Evolutionary conservation across 1,140 invertebrate genomes (phyloP).

Genomic region (Paralvinella palmiformis): DNA sequence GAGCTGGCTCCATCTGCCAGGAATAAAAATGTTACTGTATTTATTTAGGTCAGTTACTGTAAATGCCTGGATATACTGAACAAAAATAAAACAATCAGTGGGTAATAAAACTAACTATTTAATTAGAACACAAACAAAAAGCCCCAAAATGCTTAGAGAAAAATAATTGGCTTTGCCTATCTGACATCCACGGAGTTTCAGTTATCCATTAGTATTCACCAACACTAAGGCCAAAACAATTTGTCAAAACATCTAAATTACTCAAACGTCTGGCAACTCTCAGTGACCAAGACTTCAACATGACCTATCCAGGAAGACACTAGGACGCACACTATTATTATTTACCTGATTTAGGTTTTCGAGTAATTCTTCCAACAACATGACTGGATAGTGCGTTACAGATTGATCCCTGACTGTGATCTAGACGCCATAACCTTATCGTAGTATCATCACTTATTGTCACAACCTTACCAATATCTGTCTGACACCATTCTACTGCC

Average conservation of each 20-base stretch:
- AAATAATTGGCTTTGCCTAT: too few relatives aligned
- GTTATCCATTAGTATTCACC: too few relatives aligned
- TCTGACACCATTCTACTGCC: conserved; percentile 68
- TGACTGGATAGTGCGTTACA: neutral
- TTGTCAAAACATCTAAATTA: neutral
- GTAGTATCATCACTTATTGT: conserved; percentile 74
- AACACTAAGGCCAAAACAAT: too few relatives aligned
- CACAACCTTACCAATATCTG: conserved; percentile 57
- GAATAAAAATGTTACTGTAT: neutral
- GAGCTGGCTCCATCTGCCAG: neutral
- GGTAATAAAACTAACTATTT: neutral
- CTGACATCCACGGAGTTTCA: too few relatives aligned
- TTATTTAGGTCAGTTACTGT: neutral
- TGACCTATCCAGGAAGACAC: neutral
- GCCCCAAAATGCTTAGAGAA: neutral
- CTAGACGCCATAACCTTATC: conserved; percentile 66
- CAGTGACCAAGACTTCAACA: neutral
- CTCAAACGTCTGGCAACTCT: neutral
- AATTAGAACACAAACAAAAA: neutral
- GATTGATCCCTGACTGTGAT: conserved; percentile 11
- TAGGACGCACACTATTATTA: neutral
- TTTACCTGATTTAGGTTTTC: neutral
- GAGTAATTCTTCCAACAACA: neutral
- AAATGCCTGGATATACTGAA: neutral
- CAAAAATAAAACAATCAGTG: neutral